phyloP scores from a whole-genome alignment of 2,888 invertebrate species.

The Rhyacophila evoluta region DNA sequence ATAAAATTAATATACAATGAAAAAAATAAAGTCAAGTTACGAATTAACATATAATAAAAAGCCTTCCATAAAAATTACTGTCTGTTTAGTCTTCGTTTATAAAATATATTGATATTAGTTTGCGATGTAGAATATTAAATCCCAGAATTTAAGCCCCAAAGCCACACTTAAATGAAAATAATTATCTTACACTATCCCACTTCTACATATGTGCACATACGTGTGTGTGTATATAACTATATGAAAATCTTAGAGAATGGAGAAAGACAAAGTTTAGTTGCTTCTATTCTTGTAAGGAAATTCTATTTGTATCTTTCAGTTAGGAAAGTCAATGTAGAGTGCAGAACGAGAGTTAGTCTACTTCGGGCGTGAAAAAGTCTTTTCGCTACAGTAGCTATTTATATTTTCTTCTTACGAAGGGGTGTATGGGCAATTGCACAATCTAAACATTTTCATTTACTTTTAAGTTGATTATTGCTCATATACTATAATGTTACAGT shows the following conservation, averaged over 20 bases:
- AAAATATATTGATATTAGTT: no score
- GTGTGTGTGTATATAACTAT: background rate
- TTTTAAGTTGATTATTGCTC: no score
- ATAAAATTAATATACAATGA: no score
- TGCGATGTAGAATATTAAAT: no score
- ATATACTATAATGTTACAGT: no score
- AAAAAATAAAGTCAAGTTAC: no score
- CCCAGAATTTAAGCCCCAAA: no score
- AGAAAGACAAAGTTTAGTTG: slow-evolving; percentile 7
- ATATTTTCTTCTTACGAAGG: background rate
- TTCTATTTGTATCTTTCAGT: slow-evolving; percentile 24
- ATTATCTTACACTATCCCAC: no score
- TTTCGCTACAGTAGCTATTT: background rate
- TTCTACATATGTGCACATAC: background rate
- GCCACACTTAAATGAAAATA: no score
- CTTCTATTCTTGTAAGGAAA: background rate
- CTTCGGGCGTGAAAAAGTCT: slow-evolving; percentile 1
- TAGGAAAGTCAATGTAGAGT: slow-evolving; percentile 5
- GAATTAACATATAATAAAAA: no score
- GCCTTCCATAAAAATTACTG: no score
- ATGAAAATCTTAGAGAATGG: background rate
- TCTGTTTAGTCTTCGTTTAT: no score
- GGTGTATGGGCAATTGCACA: background rate
- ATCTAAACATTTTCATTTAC: background rate
- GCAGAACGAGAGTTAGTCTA: slow-evolving; percentile 8